Evolutionary conservation across 1,140 invertebrate genomes (phyloP), one percentile per base, ranked within the genome.

Genomic region (Nasonia vitripennis): DNA sequence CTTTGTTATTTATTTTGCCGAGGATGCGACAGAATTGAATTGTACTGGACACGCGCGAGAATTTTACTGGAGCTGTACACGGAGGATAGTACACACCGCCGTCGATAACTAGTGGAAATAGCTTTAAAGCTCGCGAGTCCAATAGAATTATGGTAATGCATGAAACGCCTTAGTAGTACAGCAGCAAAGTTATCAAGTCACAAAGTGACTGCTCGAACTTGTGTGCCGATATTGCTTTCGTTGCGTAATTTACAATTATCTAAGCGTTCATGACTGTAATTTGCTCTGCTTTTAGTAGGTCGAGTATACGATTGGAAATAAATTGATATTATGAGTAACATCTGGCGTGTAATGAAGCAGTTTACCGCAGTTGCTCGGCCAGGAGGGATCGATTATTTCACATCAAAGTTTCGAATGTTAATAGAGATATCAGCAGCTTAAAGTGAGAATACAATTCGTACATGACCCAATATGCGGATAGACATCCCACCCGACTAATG

Each of bases 21-120:
- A 62, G 55, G 55, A 62, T n/a, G 20, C 55, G 17, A n/a, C 68
- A 11, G 27, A 71, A 71, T 71, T 71, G 68, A 71, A 71, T 71
- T 71, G 68, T 10, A 34, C 4, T 71, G 27, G 23, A 34, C 34
- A 4, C 27, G 31, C 23, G 68, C 27, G 10, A 27, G 68, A 62
- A 20, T 20, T 62, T 62, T 62, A 1, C 27, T 27, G 20, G 6
- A 7, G 55, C 55, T 62, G 6, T 14, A 20, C 6, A 2, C 2
- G 1, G 55, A 6, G 41, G 41, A 41, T 14, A 2, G 17, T 62
- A 62, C 4, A n/a, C 17, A 62, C 4, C 55, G 27, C 4, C 7
- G 55, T 62, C 17, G 55, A 62, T 62, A 62, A 62, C 55, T 62
- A 62, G 3, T 62, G 55, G 17, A 55, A 62, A 62, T 62, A 62